phyloP scores from a whole-genome alignment of 2,888 invertebrate genomes.

The Drosophila gaucha region DNA sequence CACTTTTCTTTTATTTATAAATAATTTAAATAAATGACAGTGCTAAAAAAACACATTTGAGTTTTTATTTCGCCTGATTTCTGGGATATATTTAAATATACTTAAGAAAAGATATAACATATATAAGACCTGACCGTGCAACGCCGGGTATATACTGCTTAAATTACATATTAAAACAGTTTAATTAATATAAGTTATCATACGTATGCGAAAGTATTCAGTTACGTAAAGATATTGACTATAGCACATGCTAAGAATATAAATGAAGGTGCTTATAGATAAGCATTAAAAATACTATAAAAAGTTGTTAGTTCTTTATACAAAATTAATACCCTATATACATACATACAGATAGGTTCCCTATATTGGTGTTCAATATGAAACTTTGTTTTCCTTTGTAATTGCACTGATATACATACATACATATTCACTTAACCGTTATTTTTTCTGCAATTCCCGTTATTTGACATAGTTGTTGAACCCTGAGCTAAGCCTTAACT shows the following conservation, averaged over 20 bases:
- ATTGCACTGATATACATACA: background rate
- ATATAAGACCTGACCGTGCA: background rate
- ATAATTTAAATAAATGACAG: slow-evolving; percentile 3
- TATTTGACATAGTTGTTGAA: slow-evolving; percentile 5
- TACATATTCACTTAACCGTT: background rate
- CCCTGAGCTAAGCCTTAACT: slow-evolving; percentile 28
- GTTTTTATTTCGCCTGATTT: background rate
- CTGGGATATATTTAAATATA: no score
- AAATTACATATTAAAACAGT: background rate
- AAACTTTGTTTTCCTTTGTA: background rate
- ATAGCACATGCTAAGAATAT: background rate
- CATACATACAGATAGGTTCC: background rate
- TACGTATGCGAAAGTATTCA: slow-evolving; percentile 1
- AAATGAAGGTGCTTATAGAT: background rate
- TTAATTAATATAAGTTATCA: background rate
- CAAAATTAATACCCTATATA: background rate
- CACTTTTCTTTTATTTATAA: slow-evolving; percentile 9
- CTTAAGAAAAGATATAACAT: background rate
- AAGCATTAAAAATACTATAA: no score
- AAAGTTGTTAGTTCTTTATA: background rate
- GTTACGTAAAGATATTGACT: slow-evolving; percentile 7
- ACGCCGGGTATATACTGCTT: background rate
- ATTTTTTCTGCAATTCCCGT: slow-evolving; percentile 1
- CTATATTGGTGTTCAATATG: background rate
- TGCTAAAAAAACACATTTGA: background rate